These are phyloP conservation scores for Oplegnathus fasciatus DNA, from an alignment of 2,113 vertebrate genomes.

Conservation along the genomic window DNA sequence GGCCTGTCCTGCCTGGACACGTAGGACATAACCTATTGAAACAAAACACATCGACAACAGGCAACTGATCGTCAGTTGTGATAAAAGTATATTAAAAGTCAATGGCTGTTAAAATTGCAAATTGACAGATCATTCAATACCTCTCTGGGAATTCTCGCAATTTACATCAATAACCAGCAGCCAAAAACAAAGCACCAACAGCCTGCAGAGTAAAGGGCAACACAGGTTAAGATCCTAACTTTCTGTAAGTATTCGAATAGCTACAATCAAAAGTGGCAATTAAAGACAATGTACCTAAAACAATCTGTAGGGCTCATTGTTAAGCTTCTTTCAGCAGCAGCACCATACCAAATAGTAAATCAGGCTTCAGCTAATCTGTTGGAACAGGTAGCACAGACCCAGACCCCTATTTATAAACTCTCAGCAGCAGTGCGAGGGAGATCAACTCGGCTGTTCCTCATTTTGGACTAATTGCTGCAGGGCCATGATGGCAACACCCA, in stretches of 20 bases:
- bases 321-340: background rate
- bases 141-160: slow-evolving; percentile 4
- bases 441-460: slow-evolving; percentile 25
- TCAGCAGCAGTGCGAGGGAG: background rate
- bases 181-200: slow-evolving; percentile 31
- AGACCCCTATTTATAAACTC: background rate
- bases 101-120: background rate
- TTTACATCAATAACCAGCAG: slow-evolving; percentile 20
- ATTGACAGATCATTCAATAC: background rate
- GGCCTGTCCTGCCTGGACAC: background rate
- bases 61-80: background rate
- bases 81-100: background rate
- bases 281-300: slow-evolving; percentile 1
- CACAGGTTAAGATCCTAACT: background rate
- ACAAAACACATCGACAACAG: background rate
- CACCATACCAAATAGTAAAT: background rate
- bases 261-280: background rate
- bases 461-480: slow-evolving; percentile 37
- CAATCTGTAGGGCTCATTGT: slow-evolving; percentile 7
- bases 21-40: slow-evolving; percentile 6
- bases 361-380: background rate
- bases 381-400: background rate
- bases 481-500: background rate
- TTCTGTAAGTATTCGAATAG: background rate
- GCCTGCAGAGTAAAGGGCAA: background rate